Conservation (phyloP, 2,113 vertebrate species). For the Seriola aureovittata region DNA sequence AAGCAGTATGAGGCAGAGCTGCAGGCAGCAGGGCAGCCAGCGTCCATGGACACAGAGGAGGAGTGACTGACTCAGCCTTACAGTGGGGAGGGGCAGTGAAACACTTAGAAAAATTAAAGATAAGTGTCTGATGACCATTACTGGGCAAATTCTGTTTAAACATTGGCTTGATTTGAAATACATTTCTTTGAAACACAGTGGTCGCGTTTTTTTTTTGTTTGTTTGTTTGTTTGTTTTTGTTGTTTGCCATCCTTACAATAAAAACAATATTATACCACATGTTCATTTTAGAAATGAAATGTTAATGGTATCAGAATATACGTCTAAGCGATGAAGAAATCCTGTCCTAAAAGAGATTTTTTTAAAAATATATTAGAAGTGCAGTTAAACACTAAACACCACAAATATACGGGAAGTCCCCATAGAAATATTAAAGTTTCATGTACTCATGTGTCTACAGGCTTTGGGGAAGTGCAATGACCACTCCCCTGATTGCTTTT, state of each 20-base stretch:
- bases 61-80: conserved; percentile 54
- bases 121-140: not conserved
- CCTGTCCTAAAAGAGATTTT: not conserved
- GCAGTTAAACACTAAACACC: not conserved
- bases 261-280: not conserved
- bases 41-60: conserved; percentile 67
- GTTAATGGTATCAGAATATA: not conserved
- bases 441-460: conserved; percentile 14
- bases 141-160: not conserved
- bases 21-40: conserved; percentile 55
- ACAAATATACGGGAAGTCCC: not conserved
- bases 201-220: not conserved
- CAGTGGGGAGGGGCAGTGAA: conserved; percentile 20
- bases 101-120: conserved; percentile 6
- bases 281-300: not conserved
- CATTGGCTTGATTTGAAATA: conserved; percentile 11
- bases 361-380: not conserved
- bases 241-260: too few relatives aligned
- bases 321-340: not conserved
- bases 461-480: conserved; percentile 38
- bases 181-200: not conserved
- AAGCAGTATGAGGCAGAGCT: conserved; percentile 88
- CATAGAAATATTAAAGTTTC: not conserved
- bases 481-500: conserved; percentile 45
- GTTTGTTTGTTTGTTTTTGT: too few relatives aligned